These are phyloP conservation scores for Percopsis omiscomaycus DNA, from an alignment of 2,797 vertebrate species.

Conservation along the genomic window DNA sequence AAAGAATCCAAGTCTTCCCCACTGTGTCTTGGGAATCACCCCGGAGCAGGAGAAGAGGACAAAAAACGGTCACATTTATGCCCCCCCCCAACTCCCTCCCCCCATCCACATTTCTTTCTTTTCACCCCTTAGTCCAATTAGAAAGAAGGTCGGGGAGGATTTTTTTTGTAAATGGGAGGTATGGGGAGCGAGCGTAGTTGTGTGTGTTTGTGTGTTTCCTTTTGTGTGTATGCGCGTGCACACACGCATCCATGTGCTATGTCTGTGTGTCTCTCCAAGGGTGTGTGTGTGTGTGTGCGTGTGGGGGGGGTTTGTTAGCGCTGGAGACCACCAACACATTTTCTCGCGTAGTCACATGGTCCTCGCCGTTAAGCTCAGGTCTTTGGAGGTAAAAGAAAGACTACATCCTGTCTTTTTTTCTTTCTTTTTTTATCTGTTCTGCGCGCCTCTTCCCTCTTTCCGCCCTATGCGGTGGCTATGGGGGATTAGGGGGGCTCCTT, in stretches of 20 bases:
- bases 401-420: conserved; percentile 60
- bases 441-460: conserved; percentile 37
- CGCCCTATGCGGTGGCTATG: conserved; percentile 23
- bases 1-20: conserved; percentile 60
- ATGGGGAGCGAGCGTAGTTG: conserved; percentile 27
- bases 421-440: conserved; percentile 48
- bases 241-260: background rate
- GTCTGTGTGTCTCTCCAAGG: conserved; percentile 23
- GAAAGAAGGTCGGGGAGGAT: conserved; percentile 68
- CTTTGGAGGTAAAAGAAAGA: conserved; percentile 54
- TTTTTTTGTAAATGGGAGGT: conserved; percentile 62
- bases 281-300: conserved; percentile 22
- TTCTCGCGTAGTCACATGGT: conserved; percentile 63
- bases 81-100: conserved; percentile 38
- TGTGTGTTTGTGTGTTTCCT: conserved; percentile 28
- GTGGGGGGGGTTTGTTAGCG: conserved; percentile 41
- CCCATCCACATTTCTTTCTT: conserved; percentile 50
- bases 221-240: conserved; percentile 23
- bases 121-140: conserved; percentile 76
- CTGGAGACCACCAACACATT: conserved; percentile 76
- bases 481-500: conserved; percentile 44
- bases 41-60: conserved; percentile 31
- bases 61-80: conserved; percentile 57
- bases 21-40: conserved; percentile 72
- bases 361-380: conserved; percentile 53